A percentile compares a stretch with the other conserved stretches of the same genome.
Conservation (phyloP, 2,797 vertebrate genomes). For the Xerus rutilus region DNA sequence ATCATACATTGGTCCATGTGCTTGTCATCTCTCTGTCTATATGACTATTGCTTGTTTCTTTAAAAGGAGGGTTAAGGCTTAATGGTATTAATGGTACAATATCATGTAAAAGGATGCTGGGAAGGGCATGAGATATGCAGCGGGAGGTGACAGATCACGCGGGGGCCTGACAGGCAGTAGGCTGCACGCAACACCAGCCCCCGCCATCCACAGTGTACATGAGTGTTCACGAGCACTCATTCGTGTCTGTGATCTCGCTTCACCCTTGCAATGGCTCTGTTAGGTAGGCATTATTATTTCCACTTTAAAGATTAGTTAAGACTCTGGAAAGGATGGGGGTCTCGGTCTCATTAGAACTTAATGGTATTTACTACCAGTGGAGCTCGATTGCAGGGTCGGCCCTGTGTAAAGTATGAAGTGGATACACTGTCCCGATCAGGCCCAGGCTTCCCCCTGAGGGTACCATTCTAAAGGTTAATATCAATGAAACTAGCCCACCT, state of each 20-base stretch:
- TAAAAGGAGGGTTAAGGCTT: background rate
- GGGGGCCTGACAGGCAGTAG: background rate
- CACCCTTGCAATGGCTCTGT: background rate
- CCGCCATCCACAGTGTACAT: accelerated
- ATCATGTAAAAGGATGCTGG: background rate
- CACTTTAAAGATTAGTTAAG: background rate
- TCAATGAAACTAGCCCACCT: background rate
- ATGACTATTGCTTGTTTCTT: constrained; percentile 38
- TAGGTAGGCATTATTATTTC: background rate
- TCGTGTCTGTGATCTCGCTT: accelerated
- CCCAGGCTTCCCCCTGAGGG: background rate
- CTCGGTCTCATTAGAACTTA: background rate
- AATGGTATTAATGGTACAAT: background rate
- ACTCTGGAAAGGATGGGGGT: background rate
- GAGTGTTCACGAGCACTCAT: background rate
- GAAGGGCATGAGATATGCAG: background rate
- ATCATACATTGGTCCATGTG: background rate
- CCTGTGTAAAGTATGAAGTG: background rate
- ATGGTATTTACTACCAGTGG: background rate
- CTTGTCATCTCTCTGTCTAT: constrained; percentile 73
- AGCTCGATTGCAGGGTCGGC: background rate
- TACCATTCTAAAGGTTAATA: background rate
- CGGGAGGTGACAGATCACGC: background rate
- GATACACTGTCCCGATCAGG: background rate
- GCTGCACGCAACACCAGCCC: background rate